phyloP scores from a whole-genome alignment of 2,113 vertebrate genomes.

The Amblyornis subalaris region DNA sequence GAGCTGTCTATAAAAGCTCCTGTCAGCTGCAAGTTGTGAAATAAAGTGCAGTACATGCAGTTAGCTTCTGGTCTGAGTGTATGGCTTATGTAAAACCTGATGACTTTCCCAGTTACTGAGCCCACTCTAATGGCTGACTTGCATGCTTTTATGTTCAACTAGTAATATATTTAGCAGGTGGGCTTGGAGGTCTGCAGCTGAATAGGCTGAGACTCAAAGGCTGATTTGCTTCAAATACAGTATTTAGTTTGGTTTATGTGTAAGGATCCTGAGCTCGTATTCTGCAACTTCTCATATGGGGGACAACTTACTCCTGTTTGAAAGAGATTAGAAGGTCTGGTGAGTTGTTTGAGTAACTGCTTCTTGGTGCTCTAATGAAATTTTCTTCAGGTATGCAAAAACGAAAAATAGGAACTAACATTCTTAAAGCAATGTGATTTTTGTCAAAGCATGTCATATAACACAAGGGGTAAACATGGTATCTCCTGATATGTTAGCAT shows the following conservation, averaged over 20 bases:
- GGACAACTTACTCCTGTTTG: not conserved
- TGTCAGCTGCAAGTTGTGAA: slow-evolving; percentile 64
- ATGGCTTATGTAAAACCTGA: slow-evolving; percentile 52
- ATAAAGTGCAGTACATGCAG: slow-evolving; percentile 52
- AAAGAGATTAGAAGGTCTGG: not conserved
- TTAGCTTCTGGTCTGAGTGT: slow-evolving; percentile 45
- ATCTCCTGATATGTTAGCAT: not conserved
- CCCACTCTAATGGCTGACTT: slow-evolving; percentile 30
- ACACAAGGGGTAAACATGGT: not conserved
- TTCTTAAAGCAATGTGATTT: not conserved
- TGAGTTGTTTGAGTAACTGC: not conserved
- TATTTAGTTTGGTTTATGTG: not conserved
- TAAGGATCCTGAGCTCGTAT: not conserved
- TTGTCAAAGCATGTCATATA: not conserved
- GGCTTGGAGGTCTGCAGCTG: slow-evolving; percentile 27
- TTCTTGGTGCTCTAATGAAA: not conserved
- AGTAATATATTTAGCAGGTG: slow-evolving; percentile 56
- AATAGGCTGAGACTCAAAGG: slow-evolving; percentile 6
- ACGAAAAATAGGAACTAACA: not conserved
- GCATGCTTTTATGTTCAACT: slow-evolving; percentile 41
- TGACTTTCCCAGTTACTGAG: slow-evolving; percentile 56
- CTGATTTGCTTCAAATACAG: not conserved
- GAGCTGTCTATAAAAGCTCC: slow-evolving; percentile 65
- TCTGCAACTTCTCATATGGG: not conserved
- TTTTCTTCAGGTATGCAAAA: slow-evolving; percentile 4